Evolutionary conservation across 2,113 vertebrate genomes (phyloP).

Genomic region (Lichenostomus cassidix): DNA sequence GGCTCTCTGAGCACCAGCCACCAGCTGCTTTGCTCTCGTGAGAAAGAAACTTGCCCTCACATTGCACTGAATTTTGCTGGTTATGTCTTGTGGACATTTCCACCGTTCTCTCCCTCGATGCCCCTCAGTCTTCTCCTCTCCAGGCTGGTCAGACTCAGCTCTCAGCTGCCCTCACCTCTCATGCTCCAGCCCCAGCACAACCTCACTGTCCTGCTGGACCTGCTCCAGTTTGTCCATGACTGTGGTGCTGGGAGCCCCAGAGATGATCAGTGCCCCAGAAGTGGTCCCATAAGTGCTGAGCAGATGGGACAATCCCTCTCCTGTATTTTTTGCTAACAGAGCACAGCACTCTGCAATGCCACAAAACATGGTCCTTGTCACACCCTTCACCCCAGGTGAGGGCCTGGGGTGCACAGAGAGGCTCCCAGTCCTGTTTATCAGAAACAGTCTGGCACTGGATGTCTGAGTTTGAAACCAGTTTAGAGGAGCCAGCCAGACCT

Average conservation of each 20-base stretch:
- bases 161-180: neutral
- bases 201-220: neutral
- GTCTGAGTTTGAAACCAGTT: neutral
- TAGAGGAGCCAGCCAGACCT: neutral
- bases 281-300: accelerated
- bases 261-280: neutral
- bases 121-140: neutral
- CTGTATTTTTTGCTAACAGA: neutral
- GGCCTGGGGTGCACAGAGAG: neutral
- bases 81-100: too few species aligned
- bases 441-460: neutral
- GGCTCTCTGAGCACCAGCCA: neutral
- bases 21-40: neutral
- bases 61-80: neutral
- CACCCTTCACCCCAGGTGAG: neutral
- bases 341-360: neutral
- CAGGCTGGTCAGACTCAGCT: neutral
- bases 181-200: neutral
- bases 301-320: neutral
- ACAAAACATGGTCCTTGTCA: neutral
- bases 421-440: neutral
- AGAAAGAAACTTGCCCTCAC: neutral
- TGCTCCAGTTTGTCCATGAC: neutral
- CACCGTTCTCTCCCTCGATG: neutral
- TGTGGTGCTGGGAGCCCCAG: neutral